phyloP scores from a whole-genome alignment of 2,797 vertebrate genomes.

The Leuciscus waleckii region DNA sequence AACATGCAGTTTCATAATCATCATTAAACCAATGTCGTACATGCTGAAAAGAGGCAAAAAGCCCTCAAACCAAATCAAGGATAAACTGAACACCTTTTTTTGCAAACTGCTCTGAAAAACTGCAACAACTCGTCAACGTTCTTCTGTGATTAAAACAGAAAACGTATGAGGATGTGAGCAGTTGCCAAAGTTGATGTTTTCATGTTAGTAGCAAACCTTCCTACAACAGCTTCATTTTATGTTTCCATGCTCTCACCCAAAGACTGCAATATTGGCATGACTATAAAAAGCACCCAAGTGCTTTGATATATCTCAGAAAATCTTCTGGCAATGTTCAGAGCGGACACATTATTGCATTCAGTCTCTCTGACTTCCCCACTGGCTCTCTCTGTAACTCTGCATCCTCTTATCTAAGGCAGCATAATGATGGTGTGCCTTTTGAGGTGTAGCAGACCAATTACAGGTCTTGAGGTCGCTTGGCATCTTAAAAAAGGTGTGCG shows the following conservation, averaged over 20 bases:
- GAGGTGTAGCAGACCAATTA: slow-evolving; percentile 50
- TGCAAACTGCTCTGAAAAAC: neutral
- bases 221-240: slow-evolving; percentile 22
- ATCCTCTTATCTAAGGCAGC: slow-evolving; percentile 27
- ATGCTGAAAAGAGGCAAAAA: neutral
- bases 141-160: slow-evolving; percentile 28
- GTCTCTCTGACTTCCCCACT: slow-evolving; percentile 1
- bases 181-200: neutral
- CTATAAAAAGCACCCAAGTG: slow-evolving; percentile 41
- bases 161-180: neutral
- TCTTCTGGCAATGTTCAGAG: slow-evolving; percentile 24
- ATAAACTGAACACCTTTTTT: slow-evolving; percentile 1
- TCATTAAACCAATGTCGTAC: neutral
- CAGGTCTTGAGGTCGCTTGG: slow-evolving; percentile 21
- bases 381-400: neutral
- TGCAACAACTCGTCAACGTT: neutral
- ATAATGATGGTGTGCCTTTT: slow-evolving; percentile 39
- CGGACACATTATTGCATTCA: neutral
- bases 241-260: slow-evolving; percentile 29
- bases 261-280: slow-evolving; percentile 32
- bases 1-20: neutral
- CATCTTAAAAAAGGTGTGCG: slow-evolving; percentile 12
- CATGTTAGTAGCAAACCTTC: slow-evolving; percentile 26
- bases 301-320: slow-evolving; percentile 51
- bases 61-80: neutral